Base-by-base conservation (phyloP, 2,888 invertebrate genomes). In the Saturnia japonica region DNA sequence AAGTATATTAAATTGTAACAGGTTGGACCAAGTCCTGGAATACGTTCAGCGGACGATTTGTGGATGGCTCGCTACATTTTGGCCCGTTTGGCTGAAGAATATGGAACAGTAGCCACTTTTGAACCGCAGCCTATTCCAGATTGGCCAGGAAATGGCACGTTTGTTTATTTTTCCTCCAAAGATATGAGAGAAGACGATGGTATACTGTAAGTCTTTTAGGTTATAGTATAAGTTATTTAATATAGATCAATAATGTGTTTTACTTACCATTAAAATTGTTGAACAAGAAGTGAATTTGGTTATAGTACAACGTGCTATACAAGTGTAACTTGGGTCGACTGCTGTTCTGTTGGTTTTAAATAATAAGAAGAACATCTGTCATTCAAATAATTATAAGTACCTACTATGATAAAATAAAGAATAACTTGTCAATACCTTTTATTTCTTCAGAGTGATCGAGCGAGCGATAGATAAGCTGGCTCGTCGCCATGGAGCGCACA, bases 391-490 rank as follows among this genome's bases (percentile, higher is more conserved):
- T n/a, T n/a, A n/a, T n/a, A n/a, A n/a, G n/a, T n/a, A n/a, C n/a
- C n/a, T n/a, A n/a, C n/a, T n/a, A n/a, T n/a, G n/a, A n/a, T n/a
- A n/a, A n/a, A n/a, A n/a, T n/a, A n/a, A n/a, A n/a, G n/a, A n/a
- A n/a, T n/a, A n/a, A n/a, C n/a, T 62, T 43, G 16, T 67, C 54
- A 43, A 54, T 8, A 60, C 57, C 25, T 67, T 68, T 60, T 73
- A 70, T 66, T 42, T 71, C 74, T 78, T 74, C 70, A 97, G 97
- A 77, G 97, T 96, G 80, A 99, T 99, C 77, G 97, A 99, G 86
- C 96, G 96, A 73, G 99, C 99, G 2, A 99, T 99, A 83, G 98
- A 99, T 86, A 98, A 97, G 88, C 93, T 99, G 77, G 96, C 98
- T 72, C 96, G 97, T 76, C 96, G 97, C 72, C 99, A 99, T 86